Base-by-base conservation (phyloP, 2,797 vertebrate genomes). In the Anguilla anguilla region DNA sequence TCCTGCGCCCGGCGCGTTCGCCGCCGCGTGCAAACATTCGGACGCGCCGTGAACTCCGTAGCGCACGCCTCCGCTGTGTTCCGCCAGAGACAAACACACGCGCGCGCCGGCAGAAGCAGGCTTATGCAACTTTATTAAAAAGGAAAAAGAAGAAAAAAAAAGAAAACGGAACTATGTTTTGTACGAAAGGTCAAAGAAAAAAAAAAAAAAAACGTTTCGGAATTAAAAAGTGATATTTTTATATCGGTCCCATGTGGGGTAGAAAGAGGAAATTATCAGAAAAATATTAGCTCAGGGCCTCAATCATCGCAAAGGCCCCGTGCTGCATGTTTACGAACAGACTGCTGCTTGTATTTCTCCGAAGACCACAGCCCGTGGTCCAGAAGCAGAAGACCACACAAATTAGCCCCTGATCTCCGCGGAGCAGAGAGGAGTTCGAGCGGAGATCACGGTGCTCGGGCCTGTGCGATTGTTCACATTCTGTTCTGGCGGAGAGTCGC, bases 11-110 rank as follows among this genome's bases (percentile, higher is more conserved):
- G 13, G 4, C 6, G 4, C 72, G 61, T 67, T 28, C 46, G n/a
- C 59, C n/a, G 49, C 39, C 28, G 22, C 77, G 46, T 83, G 86
- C 25, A 83, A 87, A 87, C 82, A 87, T 87, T 87, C 81, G 86
- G 81, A 87, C 69, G 86, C 53, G 67, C 61, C 61, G 61, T 87
- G 86, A 87, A 87, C 86, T 87, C 61, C 15, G 49, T 2, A 39
- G n/a, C 67, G 72, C 51, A 64, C 17, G 69, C 2, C 59, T 39
- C 81, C 4, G 28, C 31, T 28, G 7, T 31, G 19, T 1, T 35
- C 61, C 19, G 49, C 35, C 39, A 19, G 59, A 15, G 81, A 67
- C 79, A 51, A 87, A 67, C 79, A 67, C 79, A 87, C 83, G 53
- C 15, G 6, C 2, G 28, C 31, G 4, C n/a, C 28, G 51, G 61